These are phyloP conservation scores for Steromphala cineraria DNA, from an alignment of 2,888 invertebrate species.

Conservation along the genomic window DNA sequence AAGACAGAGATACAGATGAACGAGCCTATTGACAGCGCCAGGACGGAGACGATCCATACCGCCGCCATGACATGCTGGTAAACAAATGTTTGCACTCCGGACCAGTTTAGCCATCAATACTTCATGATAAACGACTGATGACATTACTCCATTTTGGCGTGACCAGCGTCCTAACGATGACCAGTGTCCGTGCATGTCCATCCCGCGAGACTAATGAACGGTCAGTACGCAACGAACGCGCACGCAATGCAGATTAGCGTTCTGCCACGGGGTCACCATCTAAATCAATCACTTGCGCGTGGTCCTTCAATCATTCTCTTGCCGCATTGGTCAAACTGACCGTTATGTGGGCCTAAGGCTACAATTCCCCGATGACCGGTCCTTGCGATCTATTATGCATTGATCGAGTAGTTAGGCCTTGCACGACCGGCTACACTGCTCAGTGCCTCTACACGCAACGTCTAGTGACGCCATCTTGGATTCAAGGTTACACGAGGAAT, in stretches of 20 bases:
- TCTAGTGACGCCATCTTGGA: conserved; percentile 9
- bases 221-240: background rate
- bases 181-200: background rate
- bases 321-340: conserved; percentile 11
- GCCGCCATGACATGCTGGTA: background rate
- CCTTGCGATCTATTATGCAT: conserved; percentile 14
- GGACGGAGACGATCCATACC: background rate
- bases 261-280: background rate
- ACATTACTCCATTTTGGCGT: background rate
- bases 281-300: conserved; percentile 4
- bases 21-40: too few species aligned
- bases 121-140: background rate
- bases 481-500: background rate
- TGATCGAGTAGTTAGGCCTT: background rate
- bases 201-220: background rate
- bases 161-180: background rate
- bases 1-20: too few species aligned
- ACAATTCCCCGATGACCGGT: background rate
- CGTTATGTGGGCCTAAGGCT: background rate
- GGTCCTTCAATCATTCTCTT: conserved; percentile 12
- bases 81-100: background rate
- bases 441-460: background rate
- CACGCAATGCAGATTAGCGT: conserved; percentile 3
- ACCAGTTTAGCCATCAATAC: background rate
- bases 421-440: background rate